These are phyloP conservation scores for Ptiloglossa arizonensis DNA, from an alignment of 1,140 invertebrate genomes.

Conservation along the genomic window DNA sequence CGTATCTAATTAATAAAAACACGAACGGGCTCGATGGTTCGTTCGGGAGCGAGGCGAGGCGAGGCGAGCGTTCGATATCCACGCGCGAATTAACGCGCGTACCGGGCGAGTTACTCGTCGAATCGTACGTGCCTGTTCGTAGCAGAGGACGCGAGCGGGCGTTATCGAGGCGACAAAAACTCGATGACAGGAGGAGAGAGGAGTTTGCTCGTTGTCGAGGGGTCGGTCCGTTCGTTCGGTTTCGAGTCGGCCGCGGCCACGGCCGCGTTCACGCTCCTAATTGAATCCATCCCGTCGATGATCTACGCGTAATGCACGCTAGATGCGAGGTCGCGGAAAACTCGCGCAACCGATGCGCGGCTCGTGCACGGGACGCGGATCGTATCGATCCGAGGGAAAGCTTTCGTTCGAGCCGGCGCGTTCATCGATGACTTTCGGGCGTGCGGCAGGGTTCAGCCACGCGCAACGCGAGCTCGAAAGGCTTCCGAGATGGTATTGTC, in stretches of 20 bases:
- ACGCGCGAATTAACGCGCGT: no score
- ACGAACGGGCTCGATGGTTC: no score
- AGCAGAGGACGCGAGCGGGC: no score
- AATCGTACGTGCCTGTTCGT: no score
- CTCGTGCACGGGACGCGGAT: background rate
- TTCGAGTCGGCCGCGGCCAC: background rate
- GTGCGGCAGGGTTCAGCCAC: no score
- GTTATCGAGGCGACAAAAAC: no score
- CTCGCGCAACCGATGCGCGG: background rate
- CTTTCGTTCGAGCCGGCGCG: background rate
- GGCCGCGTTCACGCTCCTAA: background rate
- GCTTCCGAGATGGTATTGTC: background rate
- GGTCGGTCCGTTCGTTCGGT: background rate
- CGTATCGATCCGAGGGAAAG: no score
- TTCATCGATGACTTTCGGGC: background rate
- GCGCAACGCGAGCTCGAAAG: background rate
- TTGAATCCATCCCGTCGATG: background rate
- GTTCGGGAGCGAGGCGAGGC: no score
- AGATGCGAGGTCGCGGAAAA: background rate
- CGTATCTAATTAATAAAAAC: constrained; percentile 7
- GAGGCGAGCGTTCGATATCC: no score
- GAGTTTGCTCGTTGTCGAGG: background rate
- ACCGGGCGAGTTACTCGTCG: no score
- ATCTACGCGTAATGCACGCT: background rate
- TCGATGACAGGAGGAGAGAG: no score